Evolutionary conservation across 2,888 invertebrate genomes (phyloP).

Genomic region (Leucozona laternaria): DNA sequence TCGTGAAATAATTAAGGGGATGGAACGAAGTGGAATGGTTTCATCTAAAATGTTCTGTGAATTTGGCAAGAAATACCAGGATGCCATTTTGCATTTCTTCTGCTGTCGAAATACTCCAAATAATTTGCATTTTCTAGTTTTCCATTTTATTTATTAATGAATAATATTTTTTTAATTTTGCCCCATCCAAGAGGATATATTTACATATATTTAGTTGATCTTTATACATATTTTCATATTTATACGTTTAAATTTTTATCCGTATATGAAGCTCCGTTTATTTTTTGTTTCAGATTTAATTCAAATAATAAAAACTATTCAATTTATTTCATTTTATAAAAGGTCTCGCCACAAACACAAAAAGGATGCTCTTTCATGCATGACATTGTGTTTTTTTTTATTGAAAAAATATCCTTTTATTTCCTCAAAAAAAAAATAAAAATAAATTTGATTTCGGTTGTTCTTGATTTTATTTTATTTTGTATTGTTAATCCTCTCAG

Average conservation of each 20-base stretch:
- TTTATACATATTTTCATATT: neutral
- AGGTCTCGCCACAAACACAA: slow-evolving; percentile 4
- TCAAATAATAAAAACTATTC: slow-evolving; percentile 18
- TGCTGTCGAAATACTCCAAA: slow-evolving; percentile 20
- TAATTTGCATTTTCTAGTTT: slow-evolving; percentile 38
- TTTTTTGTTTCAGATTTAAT: slow-evolving; percentile 14
- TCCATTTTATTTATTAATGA: slow-evolving; percentile 44
- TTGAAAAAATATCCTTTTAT: slow-evolving; percentile 4
- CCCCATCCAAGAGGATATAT: neutral
- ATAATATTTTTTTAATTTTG: slow-evolving; percentile 10
- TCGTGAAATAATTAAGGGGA: slow-evolving; percentile 55
- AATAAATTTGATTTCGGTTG: slow-evolving; percentile 13
- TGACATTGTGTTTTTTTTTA: slow-evolving; percentile 1
- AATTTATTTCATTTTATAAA: slow-evolving; percentile 10
- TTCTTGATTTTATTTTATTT: neutral
- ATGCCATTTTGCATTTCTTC: slow-evolving; percentile 16
- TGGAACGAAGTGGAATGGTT: neutral
- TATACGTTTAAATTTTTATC: neutral
- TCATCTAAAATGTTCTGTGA: slow-evolving; percentile 26
- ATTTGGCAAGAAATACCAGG: slow-evolving; percentile 38
- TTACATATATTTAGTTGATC: neutral
- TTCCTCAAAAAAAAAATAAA: slow-evolving; percentile 6
- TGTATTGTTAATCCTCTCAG: slow-evolving; percentile 14
- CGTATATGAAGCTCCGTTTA: slow-evolving; percentile 3
- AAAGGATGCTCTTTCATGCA: slow-evolving; percentile 22